phyloP scores from a whole-genome alignment of 2,888 invertebrate species.

The Sarcophaga carnaria region DNA sequence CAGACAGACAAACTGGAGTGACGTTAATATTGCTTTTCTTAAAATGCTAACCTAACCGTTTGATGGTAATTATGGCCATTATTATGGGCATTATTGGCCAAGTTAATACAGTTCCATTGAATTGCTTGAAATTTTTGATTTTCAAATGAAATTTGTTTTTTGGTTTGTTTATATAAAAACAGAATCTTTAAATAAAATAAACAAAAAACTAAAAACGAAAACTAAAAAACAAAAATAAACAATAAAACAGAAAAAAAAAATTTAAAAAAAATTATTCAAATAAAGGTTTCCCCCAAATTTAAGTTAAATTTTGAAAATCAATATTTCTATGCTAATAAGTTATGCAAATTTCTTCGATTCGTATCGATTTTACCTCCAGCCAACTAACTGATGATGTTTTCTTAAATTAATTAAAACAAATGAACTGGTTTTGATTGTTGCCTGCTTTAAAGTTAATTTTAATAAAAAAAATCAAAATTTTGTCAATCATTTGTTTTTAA shows the following conservation, averaged over 20 bases:
- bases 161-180: not conserved
- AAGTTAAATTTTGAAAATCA: not conserved
- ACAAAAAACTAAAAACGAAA: too few species aligned
- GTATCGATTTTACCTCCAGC: not conserved
- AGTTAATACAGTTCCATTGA: not conserved
- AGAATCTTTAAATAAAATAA: too few species aligned
- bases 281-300: constrained; percentile 42
- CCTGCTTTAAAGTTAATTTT: not conserved
- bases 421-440: constrained; percentile 23
- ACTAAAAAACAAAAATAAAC: not conserved
- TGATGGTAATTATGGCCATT: not conserved
- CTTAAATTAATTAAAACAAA: constrained; percentile 8
- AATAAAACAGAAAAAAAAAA: not conserved
- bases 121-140: not conserved
- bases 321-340: constrained; percentile 42
- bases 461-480: not conserved
- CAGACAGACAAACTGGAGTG: not conserved
- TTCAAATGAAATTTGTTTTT: constrained; percentile 1
- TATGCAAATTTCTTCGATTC: constrained; percentile 33
- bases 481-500: too few species aligned
- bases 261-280: constrained; percentile 21
- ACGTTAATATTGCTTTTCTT: constrained; percentile 24
- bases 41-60: not conserved
- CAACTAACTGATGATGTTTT: not conserved
- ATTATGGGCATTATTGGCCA: not conserved